Evolutionary conservation across 2,113 vertebrate species (phyloP).

Genomic region (Dissostichus mawsoni): DNA sequence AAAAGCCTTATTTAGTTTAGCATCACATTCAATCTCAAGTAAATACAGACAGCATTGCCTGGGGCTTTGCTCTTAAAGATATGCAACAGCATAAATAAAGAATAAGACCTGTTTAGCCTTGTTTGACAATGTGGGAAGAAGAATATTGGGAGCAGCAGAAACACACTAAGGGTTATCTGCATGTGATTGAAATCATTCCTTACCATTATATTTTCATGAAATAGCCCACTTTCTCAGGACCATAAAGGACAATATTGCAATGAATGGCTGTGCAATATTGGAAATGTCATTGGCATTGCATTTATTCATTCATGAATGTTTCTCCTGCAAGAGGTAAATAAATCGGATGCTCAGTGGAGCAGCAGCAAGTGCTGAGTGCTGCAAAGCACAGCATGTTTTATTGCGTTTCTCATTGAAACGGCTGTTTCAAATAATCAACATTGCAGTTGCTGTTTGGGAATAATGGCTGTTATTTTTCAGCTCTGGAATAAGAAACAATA

Average conservation of each 20-base stretch:
- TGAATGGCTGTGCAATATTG: slow-evolving; percentile 37
- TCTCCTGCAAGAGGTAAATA: slow-evolving; percentile 53
- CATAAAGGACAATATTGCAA: slow-evolving; percentile 54
- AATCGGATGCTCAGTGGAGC: slow-evolving; percentile 43
- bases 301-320: slow-evolving; percentile 48
- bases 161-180: slow-evolving; percentile 31
- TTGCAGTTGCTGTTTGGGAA: slow-evolving; percentile 39
- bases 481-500: slow-evolving; percentile 21
- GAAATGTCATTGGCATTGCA: slow-evolving; percentile 51
- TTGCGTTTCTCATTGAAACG: slow-evolving; percentile 62
- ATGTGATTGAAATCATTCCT: slow-evolving; percentile 66
- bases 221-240: slow-evolving; percentile 39
- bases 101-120: slow-evolving; percentile 48
- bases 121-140: slow-evolving; percentile 39
- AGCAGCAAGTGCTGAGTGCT: slow-evolving; percentile 30
- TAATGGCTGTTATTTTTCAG: slow-evolving; percentile 18
- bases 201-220: slow-evolving; percentile 62
- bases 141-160: slow-evolving; percentile 52
- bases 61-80: slow-evolving; percentile 40
- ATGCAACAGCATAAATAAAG: slow-evolving; percentile 34
- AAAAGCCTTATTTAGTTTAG: slow-evolving; percentile 48
- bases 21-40: slow-evolving; percentile 25
- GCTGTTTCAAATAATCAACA: slow-evolving; percentile 58
- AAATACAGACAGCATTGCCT: slow-evolving; percentile 42
- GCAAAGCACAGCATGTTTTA: slow-evolving; percentile 52